A percentile compares a stretch with the other conserved stretches of the same genome.
phyloP scores from a whole-genome alignment of 2,797 vertebrate species.

The Urocyon cinereoargenteus region DNA sequence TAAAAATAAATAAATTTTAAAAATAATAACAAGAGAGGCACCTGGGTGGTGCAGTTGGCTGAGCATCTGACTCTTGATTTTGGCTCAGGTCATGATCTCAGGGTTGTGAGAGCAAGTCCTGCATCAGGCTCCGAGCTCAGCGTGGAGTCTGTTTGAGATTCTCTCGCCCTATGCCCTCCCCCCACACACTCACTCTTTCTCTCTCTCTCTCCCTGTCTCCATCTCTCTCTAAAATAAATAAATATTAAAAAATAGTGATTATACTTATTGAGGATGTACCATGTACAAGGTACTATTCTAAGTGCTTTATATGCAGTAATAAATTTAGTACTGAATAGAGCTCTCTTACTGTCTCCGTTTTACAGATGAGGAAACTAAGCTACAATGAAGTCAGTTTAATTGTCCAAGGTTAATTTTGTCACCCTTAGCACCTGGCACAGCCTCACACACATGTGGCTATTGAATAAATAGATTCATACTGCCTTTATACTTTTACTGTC shows the following conservation, averaged over 20 bases:
- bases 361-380: background rate
- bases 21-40: background rate
- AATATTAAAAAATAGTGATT: background rate
- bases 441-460: background rate
- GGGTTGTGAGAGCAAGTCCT: background rate
- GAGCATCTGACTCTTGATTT: background rate
- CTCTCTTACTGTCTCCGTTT: background rate
- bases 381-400: background rate
- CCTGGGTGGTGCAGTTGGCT: background rate
- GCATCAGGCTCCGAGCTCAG: background rate
- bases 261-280: background rate
- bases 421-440: background rate
- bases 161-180: background rate
- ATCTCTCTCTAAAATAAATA: background rate
- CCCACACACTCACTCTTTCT: background rate
- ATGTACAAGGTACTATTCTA: background rate
- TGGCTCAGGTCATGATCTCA: background rate
- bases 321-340: conserved; percentile 3
- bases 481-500: background rate
- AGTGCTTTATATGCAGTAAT: background rate
- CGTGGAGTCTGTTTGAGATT: background rate
- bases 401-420: background rate
- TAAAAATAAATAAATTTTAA: background rate
- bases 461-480: background rate
- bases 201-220: background rate